These are phyloP conservation scores for Xanthorhoe spadicearia DNA, from an alignment of 2,888 invertebrate species.

Conservation along the genomic window DNA sequence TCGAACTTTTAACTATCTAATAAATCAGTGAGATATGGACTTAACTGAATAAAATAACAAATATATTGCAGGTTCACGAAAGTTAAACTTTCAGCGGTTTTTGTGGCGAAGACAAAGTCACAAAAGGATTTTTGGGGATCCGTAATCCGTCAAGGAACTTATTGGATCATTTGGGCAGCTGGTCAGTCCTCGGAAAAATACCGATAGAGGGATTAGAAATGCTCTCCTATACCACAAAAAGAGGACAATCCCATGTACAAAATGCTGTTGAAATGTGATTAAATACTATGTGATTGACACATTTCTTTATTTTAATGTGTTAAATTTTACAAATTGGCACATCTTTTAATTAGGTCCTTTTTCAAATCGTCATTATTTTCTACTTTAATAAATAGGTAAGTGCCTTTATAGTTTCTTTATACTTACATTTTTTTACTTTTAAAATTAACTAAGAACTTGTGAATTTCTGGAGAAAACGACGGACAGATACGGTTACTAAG, in stretches of 20 bases:
- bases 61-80: not conserved
- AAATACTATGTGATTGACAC: too few relatives aligned
- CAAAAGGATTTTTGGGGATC: not conserved
- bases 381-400: not conserved
- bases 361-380: not conserved
- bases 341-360: not conserved
- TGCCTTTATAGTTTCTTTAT: too few relatives aligned
- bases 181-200: not conserved
- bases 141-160: not conserved
- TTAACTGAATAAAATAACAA: not conserved
- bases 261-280: too few relatives aligned
- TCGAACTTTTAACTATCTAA: slow-evolving; percentile 34
- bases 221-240: not conserved
- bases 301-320: too few relatives aligned
- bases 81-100: not conserved
- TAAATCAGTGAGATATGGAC: slow-evolving; percentile 19
- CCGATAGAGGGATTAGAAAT: not conserved
- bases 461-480: too few relatives aligned
- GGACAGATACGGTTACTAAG: not conserved
- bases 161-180: not conserved
- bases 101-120: not conserved
- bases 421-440: too few relatives aligned
- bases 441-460: not conserved
- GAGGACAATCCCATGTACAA: not conserved
- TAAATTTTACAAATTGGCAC: too few relatives aligned